Conservation (phyloP, 2,113 vertebrate species). For the Chlamydotis undulata region DNA sequence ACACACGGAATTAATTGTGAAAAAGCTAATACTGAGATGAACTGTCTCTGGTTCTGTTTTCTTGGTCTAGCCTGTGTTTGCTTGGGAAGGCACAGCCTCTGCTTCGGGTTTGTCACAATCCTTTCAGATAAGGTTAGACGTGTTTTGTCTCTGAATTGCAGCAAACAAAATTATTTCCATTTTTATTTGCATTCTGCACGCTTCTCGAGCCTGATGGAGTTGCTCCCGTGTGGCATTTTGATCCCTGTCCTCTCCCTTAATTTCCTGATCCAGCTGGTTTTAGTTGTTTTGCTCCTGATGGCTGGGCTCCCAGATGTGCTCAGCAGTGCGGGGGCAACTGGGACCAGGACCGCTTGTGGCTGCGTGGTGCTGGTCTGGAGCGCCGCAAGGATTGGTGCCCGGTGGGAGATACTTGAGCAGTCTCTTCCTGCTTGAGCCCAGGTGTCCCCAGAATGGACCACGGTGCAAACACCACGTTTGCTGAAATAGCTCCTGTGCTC, state of each 20-base stretch:
- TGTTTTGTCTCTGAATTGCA: constrained; percentile 10
- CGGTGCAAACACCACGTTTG: accelerated
- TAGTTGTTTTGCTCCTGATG: background rate
- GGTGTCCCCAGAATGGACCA: background rate
- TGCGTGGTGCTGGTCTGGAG: accelerated
- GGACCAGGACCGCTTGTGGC: background rate
- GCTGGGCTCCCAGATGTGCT: constrained; percentile 18
- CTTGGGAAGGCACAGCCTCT: background rate
- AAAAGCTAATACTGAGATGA: background rate
- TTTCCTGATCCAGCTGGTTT: constrained; percentile 13
- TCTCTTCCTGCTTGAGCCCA: background rate
- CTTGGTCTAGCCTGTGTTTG: background rate
- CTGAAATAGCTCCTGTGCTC: background rate
- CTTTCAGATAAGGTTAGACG: background rate
- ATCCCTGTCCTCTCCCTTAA: background rate
- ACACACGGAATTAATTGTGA: background rate
- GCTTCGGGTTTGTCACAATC: background rate
- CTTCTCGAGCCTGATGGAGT: background rate
- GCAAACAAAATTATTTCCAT: background rate
- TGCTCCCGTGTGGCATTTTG: background rate
- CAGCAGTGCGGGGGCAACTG: background rate
- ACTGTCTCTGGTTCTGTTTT: background rate
- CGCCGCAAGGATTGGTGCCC: background rate
- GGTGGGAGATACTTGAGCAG: background rate
- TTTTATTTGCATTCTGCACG: background rate